Percentiles rank a stretch among this genome's conserved stretches.
These are phyloP conservation scores for Caenorhabditis macrosperma DNA, from an alignment of 2,888 invertebrate species.

Conservation along the genomic window DNA sequence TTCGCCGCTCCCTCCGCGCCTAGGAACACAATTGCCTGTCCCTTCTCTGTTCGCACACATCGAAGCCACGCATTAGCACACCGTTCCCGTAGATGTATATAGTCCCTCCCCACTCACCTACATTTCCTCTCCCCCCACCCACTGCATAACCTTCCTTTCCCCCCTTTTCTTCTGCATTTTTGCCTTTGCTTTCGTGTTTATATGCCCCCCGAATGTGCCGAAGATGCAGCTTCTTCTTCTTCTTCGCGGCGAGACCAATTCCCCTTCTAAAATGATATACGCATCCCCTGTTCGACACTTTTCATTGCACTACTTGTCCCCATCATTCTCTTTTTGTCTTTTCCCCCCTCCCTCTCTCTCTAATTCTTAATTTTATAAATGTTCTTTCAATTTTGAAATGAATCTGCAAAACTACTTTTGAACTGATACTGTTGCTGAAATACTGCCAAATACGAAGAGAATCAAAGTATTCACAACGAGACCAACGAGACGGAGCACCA, in stretches of 20 bases:
- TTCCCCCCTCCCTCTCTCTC: not conserved
- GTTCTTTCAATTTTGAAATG: constrained; percentile 55
- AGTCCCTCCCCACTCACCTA: constrained; percentile 12
- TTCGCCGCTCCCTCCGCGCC: not conserved
- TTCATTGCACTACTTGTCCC: constrained; percentile 17
- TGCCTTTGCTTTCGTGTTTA: constrained; percentile 26
- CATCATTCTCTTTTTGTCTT: constrained; percentile 9
- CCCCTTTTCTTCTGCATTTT: constrained; percentile 17
- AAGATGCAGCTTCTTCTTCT: constrained; percentile 3
- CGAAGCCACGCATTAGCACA: constrained; percentile 13
- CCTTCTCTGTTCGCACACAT: constrained; percentile 9
- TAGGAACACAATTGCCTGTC: constrained; percentile 40
- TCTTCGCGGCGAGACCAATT: constrained; percentile 39
- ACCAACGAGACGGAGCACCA: too few relatives aligned
- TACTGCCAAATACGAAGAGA: too few relatives aligned
- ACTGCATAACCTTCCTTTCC: not conserved
- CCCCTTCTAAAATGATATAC: constrained; percentile 3
- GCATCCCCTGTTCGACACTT: constrained; percentile 11
- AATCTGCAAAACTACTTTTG: constrained; percentile 31
- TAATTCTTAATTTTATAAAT: constrained; percentile 13
- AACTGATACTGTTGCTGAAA: too few relatives aligned
- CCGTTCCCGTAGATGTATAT: constrained; percentile 28
- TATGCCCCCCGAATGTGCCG: constrained; percentile 5
- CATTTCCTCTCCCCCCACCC: too few relatives aligned
- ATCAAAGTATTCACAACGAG: too few relatives aligned